Conservation (phyloP, 1,140 invertebrate genomes). For the Drosophila ficusphila region DNA sequence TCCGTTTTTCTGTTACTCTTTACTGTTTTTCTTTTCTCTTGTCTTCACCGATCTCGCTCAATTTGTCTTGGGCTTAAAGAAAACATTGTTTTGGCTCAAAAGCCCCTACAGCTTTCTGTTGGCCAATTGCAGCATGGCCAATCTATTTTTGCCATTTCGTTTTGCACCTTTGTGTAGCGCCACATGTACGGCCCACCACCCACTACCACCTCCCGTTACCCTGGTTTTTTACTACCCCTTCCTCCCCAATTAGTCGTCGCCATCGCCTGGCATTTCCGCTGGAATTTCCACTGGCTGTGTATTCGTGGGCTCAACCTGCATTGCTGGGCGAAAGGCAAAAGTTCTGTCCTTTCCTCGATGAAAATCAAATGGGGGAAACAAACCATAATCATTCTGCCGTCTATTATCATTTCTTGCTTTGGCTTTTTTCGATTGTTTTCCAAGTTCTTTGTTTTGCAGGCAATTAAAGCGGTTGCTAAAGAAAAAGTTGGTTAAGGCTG, state of each 20-base stretch:
- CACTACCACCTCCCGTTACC: too few species aligned
- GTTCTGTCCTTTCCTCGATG: conserved; percentile 55
- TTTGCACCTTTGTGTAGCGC: conserved; percentile 57
- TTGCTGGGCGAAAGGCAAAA: conserved; percentile 38
- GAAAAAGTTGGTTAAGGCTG: conserved; percentile 17
- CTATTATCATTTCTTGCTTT: conserved; percentile 28
- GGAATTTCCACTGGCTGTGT: conserved; percentile 31
- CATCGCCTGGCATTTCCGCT: conserved; percentile 70
- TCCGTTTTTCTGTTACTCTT: background rate
- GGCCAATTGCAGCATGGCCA: conserved; percentile 24
- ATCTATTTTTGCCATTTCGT: conserved; percentile 57
- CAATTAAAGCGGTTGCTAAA: conserved; percentile 39
- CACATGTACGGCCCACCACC: conserved; percentile 1
- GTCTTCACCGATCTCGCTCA: conserved; percentile 37
- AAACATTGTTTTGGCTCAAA: conserved; percentile 16
- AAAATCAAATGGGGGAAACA: conserved; percentile 33
- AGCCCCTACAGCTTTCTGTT: background rate
- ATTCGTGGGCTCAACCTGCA: conserved; percentile 15
- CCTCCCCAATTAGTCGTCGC: conserved; percentile 59
- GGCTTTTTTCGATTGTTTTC: conserved; percentile 15
- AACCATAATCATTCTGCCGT: conserved; percentile 52
- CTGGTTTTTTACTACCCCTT: background rate
- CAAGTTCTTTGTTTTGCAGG: conserved; percentile 12
- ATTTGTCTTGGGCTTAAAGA: conserved; percentile 37
- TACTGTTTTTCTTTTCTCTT: background rate